Evolutionary conservation across 2,888 invertebrate species (phyloP).

Genomic region (Pristionchus mayeri): DNA sequence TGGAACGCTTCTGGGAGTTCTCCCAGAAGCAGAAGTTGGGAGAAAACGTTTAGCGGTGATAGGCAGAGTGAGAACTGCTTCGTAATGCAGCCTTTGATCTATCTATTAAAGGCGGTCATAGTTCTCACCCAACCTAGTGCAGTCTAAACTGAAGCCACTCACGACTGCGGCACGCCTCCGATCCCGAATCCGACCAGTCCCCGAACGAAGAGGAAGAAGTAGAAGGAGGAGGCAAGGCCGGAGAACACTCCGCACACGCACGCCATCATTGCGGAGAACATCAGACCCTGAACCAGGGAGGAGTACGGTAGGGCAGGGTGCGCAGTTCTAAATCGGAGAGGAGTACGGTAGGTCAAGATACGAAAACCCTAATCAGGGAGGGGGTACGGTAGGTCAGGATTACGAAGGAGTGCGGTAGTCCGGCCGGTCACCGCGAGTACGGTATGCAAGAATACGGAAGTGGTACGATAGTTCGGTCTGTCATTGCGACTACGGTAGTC

Average conservation of each 20-base stretch:
- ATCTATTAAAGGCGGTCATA: too few species aligned
- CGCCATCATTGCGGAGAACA: slow-evolving; percentile 89
- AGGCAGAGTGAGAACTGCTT: too few species aligned
- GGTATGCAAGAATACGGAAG: background rate
- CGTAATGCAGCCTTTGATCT: too few species aligned
- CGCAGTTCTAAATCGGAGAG: background rate
- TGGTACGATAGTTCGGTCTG: background rate
- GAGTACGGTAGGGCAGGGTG: slow-evolving; percentile 9
- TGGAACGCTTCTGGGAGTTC: too few species aligned
- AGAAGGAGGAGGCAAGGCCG: slow-evolving; percentile 90
- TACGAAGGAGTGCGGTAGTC: background rate
- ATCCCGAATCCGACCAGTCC: slow-evolving; percentile 95
- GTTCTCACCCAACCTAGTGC: too few species aligned
- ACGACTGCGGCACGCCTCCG: slow-evolving; percentile 97
- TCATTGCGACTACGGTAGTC: background rate
- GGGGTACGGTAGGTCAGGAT: background rate
- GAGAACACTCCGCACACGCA: slow-evolving; percentile 93
- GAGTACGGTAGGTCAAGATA: slow-evolving; percentile 20
- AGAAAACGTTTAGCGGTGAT: too few species aligned
- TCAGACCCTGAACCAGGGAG: slow-evolving; percentile 88
- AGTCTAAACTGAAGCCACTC: slow-evolving; percentile 79
- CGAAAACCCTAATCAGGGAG: too few species aligned
- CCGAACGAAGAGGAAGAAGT: slow-evolving; percentile 91
- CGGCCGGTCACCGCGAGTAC: background rate
- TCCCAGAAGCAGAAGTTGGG: too few species aligned